Percentiles rank a stretch among this genome's conserved stretches.
Evolutionary conservation across 2,113 vertebrate genomes (phyloP).

Genomic region (Callorhinus ursinus): DNA sequence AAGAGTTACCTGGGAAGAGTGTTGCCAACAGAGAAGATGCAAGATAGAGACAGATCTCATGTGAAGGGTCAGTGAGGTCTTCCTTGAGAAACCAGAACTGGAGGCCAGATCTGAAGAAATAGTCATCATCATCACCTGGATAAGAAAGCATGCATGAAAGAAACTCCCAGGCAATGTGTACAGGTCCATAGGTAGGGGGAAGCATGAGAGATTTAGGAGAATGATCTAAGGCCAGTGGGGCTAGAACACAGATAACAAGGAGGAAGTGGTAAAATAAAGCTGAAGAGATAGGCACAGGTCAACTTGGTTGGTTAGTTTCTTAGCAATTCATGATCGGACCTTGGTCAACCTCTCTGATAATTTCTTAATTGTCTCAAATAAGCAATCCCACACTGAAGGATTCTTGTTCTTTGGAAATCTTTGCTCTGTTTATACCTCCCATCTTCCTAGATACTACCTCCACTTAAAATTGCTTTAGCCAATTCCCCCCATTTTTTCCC

Average conservation of each 20-base stretch:
- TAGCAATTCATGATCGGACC: background rate
- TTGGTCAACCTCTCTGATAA: background rate
- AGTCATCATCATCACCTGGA: rapidly evolving
- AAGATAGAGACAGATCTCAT: background rate
- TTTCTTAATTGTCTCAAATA: background rate
- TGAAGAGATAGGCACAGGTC: background rate
- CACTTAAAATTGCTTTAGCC: background rate
- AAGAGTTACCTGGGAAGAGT: background rate
- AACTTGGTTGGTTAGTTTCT: background rate
- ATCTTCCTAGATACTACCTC: background rate
- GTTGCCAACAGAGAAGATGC: background rate
- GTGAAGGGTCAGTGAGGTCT: background rate
- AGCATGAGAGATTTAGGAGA: background rate
- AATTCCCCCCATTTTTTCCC: rapidly evolving
- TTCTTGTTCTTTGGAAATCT: background rate
- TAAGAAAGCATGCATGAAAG: background rate
- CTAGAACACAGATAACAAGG: background rate
- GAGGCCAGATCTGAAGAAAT: background rate
- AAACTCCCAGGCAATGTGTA: background rate
- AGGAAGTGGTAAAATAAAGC: background rate
- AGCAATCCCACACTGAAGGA: background rate
- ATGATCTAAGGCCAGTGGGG: background rate
- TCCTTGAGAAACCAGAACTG: background rate
- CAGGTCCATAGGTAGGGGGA: background rate
- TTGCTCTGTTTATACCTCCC: background rate